phyloP scores from a whole-genome alignment of 2,797 vertebrate genomes.

The Lepus townsendii region DNA sequence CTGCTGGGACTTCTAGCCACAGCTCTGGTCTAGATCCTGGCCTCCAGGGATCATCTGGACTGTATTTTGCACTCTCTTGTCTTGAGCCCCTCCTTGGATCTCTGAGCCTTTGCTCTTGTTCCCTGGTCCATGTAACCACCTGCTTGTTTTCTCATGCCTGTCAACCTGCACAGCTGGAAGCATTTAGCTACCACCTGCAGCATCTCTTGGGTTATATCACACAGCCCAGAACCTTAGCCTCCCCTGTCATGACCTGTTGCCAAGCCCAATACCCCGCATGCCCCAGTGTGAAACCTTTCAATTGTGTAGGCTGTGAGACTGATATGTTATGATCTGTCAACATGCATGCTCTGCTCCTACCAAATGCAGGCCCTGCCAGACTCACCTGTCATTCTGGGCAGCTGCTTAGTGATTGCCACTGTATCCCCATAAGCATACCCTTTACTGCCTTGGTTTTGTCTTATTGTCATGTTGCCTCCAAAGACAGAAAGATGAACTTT shows the following conservation, averaged over 20 bases:
- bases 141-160: not conserved
- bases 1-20: not conserved
- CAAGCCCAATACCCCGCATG: not conserved
- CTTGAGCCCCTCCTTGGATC: not conserved
- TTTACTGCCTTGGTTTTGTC: not conserved
- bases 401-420: not conserved
- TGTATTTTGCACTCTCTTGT: not conserved
- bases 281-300: not conserved
- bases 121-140: not conserved
- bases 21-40: not conserved
- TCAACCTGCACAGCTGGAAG: not conserved
- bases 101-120: not conserved
- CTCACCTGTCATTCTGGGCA: not conserved
- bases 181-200: constrained; percentile 30
- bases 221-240: not conserved
- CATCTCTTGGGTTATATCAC: not conserved
- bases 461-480: not conserved
- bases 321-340: not conserved
- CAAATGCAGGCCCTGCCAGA: not conserved
- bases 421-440: not conserved
- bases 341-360: too few relatives aligned
- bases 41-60: not conserved
- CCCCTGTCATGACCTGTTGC: not conserved
- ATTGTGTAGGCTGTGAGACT: too few relatives aligned
- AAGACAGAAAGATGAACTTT: not conserved